A percentile compares a stretch with the other conserved stretches of the same genome.
Evolutionary conservation across 2,797 vertebrate genomes (phyloP).

Genomic region (Morus bassanus): DNA sequence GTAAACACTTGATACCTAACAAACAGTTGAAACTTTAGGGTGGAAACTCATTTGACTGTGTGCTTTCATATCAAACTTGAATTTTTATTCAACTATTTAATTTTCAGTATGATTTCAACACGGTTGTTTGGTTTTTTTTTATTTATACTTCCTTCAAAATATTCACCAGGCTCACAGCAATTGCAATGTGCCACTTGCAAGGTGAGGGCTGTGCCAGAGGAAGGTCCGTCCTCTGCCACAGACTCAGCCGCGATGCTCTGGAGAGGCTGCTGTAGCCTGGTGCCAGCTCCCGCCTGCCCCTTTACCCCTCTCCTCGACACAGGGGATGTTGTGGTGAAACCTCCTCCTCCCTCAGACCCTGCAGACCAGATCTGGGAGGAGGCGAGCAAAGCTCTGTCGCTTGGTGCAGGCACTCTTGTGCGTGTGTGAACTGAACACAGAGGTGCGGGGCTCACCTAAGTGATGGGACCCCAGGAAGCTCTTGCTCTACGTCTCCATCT

Average conservation of each 20-base stretch:
- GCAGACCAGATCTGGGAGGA: accelerated
- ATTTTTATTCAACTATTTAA: background rate
- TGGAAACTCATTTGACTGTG: background rate
- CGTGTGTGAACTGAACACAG: accelerated
- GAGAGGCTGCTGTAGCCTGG: background rate
- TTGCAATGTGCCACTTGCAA: background rate
- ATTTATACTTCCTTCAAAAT: background rate
- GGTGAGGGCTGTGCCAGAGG: background rate
- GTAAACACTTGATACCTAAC: background rate
- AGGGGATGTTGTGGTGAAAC: background rate
- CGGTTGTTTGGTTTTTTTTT: background rate
- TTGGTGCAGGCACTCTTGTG: background rate
- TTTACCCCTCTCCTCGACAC: too few species aligned
- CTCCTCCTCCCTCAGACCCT: background rate
- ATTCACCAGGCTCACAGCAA: background rate
- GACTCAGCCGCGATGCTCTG: accelerated
- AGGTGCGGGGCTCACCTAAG: background rate
- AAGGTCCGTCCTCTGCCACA: background rate
- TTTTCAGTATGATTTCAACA: background rate
- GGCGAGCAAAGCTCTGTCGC: too few species aligned
- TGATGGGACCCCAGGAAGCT: background rate
- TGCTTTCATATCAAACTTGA: background rate
- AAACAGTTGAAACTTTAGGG: too few species aligned
- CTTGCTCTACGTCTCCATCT: background rate
- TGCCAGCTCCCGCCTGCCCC: background rate